A percentile compares a stretch with the other conserved stretches of the same genome.
Conservation (phyloP, 2,888 invertebrate genomes). For the Machimus rusticus region DNA sequence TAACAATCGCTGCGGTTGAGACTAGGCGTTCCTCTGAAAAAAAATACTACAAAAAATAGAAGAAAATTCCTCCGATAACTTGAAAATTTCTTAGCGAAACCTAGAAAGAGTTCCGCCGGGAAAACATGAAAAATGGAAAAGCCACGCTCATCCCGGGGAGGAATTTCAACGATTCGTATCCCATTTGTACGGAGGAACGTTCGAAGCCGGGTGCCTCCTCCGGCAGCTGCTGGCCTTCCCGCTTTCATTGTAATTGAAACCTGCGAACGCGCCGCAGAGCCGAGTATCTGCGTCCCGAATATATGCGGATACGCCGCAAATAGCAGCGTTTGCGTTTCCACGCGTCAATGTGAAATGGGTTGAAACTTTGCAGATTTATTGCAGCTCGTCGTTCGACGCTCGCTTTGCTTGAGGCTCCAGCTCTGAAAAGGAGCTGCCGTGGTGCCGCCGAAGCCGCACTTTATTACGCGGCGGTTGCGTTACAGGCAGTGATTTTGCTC, state of each 20-base stretch:
- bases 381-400: neutral
- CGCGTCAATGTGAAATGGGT: neutral
- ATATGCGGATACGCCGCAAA: neutral
- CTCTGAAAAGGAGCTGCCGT: neutral
- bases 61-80: neutral
- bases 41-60: neutral
- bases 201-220: neutral
- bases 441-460: neutral
- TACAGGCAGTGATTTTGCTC: neutral
- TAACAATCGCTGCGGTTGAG: neutral
- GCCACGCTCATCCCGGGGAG: neutral
- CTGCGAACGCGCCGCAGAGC: neutral
- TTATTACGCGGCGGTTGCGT: neutral
- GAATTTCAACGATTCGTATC: slow-evolving; percentile 1
- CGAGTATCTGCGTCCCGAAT: neutral
- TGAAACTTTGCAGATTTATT: slow-evolving; percentile 5
- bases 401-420: neutral
- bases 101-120: neutral
- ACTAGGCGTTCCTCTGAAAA: neutral
- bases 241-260: slow-evolving; percentile 3
- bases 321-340: neutral
- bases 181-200: neutral
- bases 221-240: neutral
- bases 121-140: slow-evolving; percentile 8
- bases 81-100: neutral